Conservation (phyloP, 2,888 invertebrate species). For the Conus canariensis region DNA sequence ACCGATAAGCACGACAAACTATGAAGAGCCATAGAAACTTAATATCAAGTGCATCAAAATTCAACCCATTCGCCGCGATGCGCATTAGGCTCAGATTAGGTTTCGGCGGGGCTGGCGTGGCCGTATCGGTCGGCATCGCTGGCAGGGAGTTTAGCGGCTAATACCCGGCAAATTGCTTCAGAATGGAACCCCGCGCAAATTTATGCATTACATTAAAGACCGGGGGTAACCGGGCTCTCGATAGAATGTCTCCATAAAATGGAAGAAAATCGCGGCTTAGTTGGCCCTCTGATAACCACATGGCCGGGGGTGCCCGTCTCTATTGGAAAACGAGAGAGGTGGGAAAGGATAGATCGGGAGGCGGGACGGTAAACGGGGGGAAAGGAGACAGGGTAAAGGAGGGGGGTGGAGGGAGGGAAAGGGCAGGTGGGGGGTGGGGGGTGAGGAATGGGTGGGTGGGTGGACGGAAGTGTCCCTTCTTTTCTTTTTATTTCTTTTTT, state of each 20-base stretch:
- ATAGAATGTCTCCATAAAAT: conserved; percentile 43
- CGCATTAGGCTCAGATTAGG: conserved; percentile 57
- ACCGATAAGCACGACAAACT: conserved; percentile 54
- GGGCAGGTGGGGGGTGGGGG: background rate
- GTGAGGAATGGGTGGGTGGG: background rate
- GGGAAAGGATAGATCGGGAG: background rate
- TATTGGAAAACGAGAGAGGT: conserved; percentile 20
- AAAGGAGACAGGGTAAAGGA: background rate
- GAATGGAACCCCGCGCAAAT: conserved; percentile 54
- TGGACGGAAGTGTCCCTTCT: background rate
- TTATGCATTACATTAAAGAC: conserved; percentile 53
- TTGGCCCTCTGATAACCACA: conserved; percentile 44
- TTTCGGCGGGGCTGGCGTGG: conserved; percentile 44
- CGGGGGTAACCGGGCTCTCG: conserved; percentile 47
- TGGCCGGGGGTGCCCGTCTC: conserved; percentile 24
- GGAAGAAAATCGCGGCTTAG: conserved; percentile 44
- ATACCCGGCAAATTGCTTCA: conserved; percentile 66
- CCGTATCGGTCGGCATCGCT: conserved; percentile 51
- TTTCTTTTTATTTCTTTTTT: background rate
- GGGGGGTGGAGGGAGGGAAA: background rate
- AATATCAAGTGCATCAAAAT: conserved; percentile 68
- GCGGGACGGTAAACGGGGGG: background rate
- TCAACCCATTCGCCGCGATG: conserved; percentile 58
- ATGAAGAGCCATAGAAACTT: conserved; percentile 65
- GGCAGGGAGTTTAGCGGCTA: conserved; percentile 53